Conservation (phyloP, 2,888 invertebrate genomes). For the Steromphala cineraria region DNA sequence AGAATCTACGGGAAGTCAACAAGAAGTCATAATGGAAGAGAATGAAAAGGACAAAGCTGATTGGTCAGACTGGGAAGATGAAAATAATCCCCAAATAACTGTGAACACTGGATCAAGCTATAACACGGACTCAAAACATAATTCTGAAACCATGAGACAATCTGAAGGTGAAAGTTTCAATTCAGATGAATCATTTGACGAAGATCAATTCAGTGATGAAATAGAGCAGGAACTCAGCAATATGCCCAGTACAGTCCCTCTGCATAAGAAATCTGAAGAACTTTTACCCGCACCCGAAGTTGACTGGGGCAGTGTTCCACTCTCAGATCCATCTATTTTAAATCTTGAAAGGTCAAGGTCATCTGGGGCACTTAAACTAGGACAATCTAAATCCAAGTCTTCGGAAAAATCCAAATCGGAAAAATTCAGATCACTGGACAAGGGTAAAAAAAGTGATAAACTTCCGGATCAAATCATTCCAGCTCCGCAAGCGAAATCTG, state of each 20-base stretch:
- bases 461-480: neutral
- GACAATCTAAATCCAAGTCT: neutral
- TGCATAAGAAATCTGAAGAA: neutral
- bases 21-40: constrained; percentile 27
- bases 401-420: neutral
- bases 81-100: neutral
- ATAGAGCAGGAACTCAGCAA: constrained; percentile 43
- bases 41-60: constrained; percentile 33
- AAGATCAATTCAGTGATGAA: constrained; percentile 45
- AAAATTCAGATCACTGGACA: too few relatives aligned
- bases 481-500: neutral
- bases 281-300: neutral
- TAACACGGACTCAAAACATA: too few relatives aligned
- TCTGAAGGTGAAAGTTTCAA: neutral
- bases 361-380: constrained; percentile 9
- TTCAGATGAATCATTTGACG: neutral
- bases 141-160: neutral
- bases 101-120: too few relatives aligned
- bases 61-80: constrained; percentile 54
- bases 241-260: constrained; percentile 29
- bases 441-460: too few relatives aligned
- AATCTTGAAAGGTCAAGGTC: neutral
- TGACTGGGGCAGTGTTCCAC: neutral
- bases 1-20: neutral
- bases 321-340: neutral